phyloP scores from a whole-genome alignment of 92 coral and sea anemone species.

The Virgularia gustaviana region DNA sequence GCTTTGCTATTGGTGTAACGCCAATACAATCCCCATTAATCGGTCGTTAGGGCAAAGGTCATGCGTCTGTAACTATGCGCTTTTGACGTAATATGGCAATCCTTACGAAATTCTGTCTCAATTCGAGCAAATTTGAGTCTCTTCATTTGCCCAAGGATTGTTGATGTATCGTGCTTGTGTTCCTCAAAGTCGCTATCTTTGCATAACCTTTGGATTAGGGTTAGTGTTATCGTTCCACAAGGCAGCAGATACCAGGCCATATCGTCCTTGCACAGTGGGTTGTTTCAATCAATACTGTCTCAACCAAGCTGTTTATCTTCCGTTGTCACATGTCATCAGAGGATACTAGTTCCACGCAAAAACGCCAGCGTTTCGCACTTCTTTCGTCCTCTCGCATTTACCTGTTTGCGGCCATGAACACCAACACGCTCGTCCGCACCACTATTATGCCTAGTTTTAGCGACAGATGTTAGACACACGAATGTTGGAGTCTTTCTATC shows the following conservation, averaged over 20 bases:
- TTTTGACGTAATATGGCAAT: neutral
- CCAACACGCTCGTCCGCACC: neutral
- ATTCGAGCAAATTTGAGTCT: neutral
- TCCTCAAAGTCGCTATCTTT: neutral
- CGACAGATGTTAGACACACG: no score
- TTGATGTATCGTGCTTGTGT: neutral
- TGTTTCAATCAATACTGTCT: constrained; percentile 23
- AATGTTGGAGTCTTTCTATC: neutral
- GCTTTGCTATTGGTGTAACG: neutral
- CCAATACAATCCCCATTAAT: neutral
- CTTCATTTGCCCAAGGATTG: constrained; percentile 2
- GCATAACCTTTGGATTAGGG: neutral
- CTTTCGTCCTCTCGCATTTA: neutral
- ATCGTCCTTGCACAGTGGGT: constrained; percentile 14
- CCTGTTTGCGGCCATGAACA: neutral
- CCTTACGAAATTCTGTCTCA: neutral
- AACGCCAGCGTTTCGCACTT: neutral
- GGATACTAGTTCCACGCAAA: neutral
- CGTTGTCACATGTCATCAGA: constrained; percentile 1
- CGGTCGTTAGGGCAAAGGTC: neutral
- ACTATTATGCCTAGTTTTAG: neutral
- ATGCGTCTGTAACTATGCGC: neutral
- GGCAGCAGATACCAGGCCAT: constrained; percentile 7
- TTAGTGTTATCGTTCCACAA: neutral
- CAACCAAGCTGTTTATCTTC: neutral